These are phyloP conservation scores for Shinisaurus crocodilurus DNA, from an alignment of 2,113 vertebrate species.

Conservation along the genomic window DNA sequence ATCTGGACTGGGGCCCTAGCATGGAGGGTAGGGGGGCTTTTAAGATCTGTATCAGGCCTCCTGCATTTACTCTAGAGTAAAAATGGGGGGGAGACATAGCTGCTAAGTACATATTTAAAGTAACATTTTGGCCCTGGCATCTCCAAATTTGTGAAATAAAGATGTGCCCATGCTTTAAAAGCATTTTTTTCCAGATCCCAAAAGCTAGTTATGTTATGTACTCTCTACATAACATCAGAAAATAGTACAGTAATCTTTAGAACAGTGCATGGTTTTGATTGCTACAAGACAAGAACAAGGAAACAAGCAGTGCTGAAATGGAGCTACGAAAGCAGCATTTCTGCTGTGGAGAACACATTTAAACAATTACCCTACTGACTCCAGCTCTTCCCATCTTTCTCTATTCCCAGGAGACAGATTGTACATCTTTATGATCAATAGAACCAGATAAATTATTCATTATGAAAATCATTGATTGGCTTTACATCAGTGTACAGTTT, in stretches of 20 bases:
- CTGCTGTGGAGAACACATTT: conserved; percentile 5
- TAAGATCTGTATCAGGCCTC: too few relatives aligned
- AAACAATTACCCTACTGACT: conserved; percentile 6
- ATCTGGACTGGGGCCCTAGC: too few relatives aligned
- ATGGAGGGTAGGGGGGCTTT: too few relatives aligned
- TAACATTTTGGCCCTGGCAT: neutral
- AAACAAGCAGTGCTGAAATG: neutral
- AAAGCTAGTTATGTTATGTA: neutral
- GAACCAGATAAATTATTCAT: conserved; percentile 5
- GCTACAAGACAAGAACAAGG: neutral
- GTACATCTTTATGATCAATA: conserved; percentile 5
- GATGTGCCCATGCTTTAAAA: neutral
- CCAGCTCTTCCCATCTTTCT: conserved; percentile 6
- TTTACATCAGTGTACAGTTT: neutral
- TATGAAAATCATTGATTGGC: conserved; percentile 12
- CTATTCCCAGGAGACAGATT: neutral
- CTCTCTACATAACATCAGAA: neutral
- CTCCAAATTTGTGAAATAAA: neutral
- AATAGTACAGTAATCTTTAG: neutral
- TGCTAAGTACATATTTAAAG: too few relatives aligned
- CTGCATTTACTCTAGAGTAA: too few relatives aligned
- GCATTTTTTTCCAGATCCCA: neutral
- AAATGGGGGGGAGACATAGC: too few relatives aligned
- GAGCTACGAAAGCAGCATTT: neutral
- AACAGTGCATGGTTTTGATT: neutral